Percentiles rank a stretch among this genome's conserved stretches.
phyloP scores from a whole-genome alignment of 2,797 vertebrate genomes.

The Urocyon cinereoargenteus region DNA sequence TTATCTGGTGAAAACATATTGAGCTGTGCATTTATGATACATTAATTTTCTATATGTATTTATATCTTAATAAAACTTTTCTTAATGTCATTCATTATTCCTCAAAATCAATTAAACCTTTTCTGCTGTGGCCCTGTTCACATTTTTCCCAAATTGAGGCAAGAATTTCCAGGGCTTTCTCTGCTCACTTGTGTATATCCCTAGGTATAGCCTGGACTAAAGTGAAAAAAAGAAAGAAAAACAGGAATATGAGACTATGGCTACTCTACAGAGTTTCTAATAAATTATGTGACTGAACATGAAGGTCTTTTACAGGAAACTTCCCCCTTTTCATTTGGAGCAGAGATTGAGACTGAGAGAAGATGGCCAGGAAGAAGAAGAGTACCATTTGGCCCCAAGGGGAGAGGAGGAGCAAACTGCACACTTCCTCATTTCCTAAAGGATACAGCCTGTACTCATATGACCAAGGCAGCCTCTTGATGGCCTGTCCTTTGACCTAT shows the following conservation, averaged over 20 bases:
- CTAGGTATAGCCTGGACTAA: not conserved
- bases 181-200: not conserved
- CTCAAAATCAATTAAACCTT: not conserved
- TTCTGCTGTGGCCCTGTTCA: not conserved
- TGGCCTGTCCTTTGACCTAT: not conserved
- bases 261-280: not conserved
- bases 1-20: not conserved
- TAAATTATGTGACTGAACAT: not conserved
- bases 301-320: not conserved
- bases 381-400: not conserved
- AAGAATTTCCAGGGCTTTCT: not conserved
- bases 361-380: not conserved
- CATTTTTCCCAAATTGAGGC: not conserved
- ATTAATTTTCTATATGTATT: not conserved
- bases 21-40: not conserved
- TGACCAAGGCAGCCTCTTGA: not conserved
- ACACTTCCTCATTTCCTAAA: not conserved
- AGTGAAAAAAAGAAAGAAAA: slow-evolving; percentile 30
- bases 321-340: not conserved
- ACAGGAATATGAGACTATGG: not conserved
- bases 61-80: not conserved
- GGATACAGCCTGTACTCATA: not conserved
- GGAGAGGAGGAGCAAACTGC: not conserved
- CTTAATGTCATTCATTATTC: not conserved
- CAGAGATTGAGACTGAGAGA: slow-evolving; percentile 1